These are phyloP conservation scores for Peromyscus nudipes DNA, from an alignment of 2,797 vertebrate genomes.

Conservation along the genomic window DNA sequence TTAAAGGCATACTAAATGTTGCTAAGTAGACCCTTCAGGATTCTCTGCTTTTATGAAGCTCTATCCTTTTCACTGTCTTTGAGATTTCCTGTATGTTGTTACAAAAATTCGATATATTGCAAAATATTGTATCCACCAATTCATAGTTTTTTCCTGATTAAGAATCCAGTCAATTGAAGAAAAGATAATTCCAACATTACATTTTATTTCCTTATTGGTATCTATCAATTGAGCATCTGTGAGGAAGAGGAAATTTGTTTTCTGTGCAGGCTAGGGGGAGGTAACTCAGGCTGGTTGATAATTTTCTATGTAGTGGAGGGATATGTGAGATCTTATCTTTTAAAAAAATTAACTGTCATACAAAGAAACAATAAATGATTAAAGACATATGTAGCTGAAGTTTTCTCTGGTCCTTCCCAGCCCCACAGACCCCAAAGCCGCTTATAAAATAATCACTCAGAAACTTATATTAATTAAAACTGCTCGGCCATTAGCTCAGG, in stretches of 20 bases:
- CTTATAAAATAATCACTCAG: no score
- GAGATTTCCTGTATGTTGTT: not conserved
- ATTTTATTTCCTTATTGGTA: slow-evolving; percentile 17
- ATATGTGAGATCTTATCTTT: not conserved
- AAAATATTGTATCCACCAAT: slow-evolving; percentile 32
- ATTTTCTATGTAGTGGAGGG: not conserved
- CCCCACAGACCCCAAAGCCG: no score
- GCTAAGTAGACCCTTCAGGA: not conserved
- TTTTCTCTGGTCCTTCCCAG: no score
- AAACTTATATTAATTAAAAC: no score
- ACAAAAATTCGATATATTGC: not conserved
- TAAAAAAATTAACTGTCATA: not conserved
- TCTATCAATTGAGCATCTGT: not conserved
- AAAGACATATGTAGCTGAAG: not conserved
- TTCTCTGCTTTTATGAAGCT: not conserved
- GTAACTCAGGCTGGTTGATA: not conserved
- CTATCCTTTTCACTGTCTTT: not conserved
- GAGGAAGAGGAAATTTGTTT: not conserved
- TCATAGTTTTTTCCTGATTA: not conserved
- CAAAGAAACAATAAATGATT: not conserved
- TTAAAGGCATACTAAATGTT: not conserved
- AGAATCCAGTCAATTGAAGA: not conserved
- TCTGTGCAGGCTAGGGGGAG: no score
- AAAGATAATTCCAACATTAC: not conserved
- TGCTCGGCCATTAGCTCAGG: no score